Percentiles rank a stretch among this genome's conserved stretches.
Evolutionary conservation across 1,140 invertebrate genomes (phyloP).

Genomic region (Neodiprion lecontei): DNA sequence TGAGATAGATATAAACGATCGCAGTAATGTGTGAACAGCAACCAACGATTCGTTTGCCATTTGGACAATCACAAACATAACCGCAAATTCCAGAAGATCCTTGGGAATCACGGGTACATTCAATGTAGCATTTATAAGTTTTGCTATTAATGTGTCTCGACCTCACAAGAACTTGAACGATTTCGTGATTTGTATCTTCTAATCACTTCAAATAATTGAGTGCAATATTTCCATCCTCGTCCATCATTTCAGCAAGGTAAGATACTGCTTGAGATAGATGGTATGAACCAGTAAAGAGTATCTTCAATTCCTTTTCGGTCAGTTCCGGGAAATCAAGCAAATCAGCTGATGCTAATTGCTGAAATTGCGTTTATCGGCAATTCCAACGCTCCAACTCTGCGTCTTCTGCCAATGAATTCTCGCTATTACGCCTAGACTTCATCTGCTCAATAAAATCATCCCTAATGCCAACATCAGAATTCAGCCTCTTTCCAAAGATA

Average conservation of each 20-base stretch:
- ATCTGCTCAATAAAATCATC: no score
- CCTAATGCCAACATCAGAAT: no score
- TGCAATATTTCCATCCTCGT: no score
- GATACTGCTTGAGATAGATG: no score
- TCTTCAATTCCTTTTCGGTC: no score
- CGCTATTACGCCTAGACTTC: no score
- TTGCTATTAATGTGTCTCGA: slow-evolving; percentile 16
- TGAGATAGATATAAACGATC: no score
- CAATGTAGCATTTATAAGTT: slow-evolving; percentile 15
- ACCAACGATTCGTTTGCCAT: background rate
- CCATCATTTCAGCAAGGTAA: no score
- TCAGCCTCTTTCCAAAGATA: no score
- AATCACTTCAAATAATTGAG: background rate
- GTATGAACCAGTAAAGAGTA: no score
- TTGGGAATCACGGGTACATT: background rate
- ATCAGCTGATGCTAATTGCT: slow-evolving; percentile 9
- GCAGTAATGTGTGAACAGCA: no score
- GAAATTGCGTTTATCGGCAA: slow-evolving; percentile 8
- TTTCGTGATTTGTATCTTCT: background rate
- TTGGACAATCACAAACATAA: slow-evolving; percentile 12
- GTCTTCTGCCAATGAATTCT: no score
- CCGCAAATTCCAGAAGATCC: background rate
- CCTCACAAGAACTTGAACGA: background rate
- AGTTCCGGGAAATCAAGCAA: slow-evolving; percentile 16
- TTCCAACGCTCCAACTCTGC: background rate